Base-by-base conservation (phyloP, 2,113 vertebrate genomes). In the Brachypteracias leptosomus region DNA sequence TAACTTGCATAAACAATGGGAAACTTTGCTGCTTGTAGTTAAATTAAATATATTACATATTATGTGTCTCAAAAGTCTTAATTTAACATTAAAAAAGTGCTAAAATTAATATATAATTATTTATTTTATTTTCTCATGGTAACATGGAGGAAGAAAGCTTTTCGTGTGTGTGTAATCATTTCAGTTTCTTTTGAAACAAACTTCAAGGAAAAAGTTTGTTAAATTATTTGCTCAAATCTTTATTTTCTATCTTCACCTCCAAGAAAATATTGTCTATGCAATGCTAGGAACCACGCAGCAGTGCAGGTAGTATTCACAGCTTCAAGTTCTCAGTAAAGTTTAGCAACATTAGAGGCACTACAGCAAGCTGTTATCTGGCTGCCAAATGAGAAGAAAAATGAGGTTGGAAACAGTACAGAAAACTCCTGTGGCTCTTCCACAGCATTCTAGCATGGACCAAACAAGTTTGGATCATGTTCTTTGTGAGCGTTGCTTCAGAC, bases 61-160 rank as follows among this genome's bases (percentile, higher is more conserved):
- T 47, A 19, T 33, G 19, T 78, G 10, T 46, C 31, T 47, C n/a
- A 35, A 90, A 81, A 35, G 14, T 28, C 20, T 31, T 73, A n/a
- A 1, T n/a, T n/a, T n/a, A n/a, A n/a, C n/a, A n/a, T 79, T 10
- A 1, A 0, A 61, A 2, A 0, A 66, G 6, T 4, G 5, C 17
- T 70, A 19, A 59, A 72, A 33, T 51, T 35, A 31, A 42, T 40
- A 5, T 29, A 25, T 57, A 21, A 49, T 25, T 61, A 7, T 28
- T 35, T n/a, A 11, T 51, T n/a, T 44, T 36, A 14, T 24, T 31
- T 7, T 5, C 5, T 73, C 5, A 3, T 19, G 28, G 13, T 31
- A 33, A 33, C 16, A 21, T 29, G 40, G 24, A 54, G 14, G 14
- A 76, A 73, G 12, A 73, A 73, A 61, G 2, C 2, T 57, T 68